Percentiles rank a stretch among this genome's conserved stretches.
phyloP scores from a whole-genome alignment of 2,888 invertebrate species.

The Caenorhabditis sp. region DNA sequence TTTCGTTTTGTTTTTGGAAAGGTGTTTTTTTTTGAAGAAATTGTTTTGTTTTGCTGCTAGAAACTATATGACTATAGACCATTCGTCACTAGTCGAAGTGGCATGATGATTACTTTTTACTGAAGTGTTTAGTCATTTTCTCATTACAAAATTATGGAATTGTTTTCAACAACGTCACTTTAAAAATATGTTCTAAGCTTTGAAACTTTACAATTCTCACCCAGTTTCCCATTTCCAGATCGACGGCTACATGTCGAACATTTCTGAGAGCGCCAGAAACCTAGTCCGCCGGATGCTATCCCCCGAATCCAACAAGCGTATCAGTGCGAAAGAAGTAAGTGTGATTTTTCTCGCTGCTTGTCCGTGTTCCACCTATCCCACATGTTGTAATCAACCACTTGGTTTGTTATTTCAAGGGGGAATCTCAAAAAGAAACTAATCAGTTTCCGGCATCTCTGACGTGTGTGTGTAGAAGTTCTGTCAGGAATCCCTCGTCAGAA shows the following conservation, averaged over 20 bases:
- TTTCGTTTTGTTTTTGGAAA: constrained; percentile 16
- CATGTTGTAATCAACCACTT: constrained; percentile 22
- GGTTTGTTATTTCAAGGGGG: constrained; percentile 46
- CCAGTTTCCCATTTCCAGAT: constrained; percentile 45
- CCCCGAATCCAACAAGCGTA: constrained; percentile 93
- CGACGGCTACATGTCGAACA: constrained; percentile 84
- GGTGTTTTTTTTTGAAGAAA: too few relatives aligned
- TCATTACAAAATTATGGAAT: too few relatives aligned
- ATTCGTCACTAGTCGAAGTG: too few relatives aligned
- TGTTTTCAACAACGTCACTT: too few relatives aligned
- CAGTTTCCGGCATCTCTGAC: constrained; percentile 49
- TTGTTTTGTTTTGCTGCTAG: neutral
- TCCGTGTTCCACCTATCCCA: neutral
- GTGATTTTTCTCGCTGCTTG: constrained; percentile 22
- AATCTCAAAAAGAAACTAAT: constrained; percentile 37
- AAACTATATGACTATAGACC: too few relatives aligned
- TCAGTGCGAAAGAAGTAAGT: constrained; percentile 86
- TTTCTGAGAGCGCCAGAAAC: constrained; percentile 96
- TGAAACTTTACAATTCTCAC: neutral
- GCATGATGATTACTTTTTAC: too few relatives aligned
- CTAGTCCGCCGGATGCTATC: constrained; percentile 94
- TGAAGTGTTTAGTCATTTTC: too few relatives aligned
- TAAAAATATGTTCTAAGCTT: too few relatives aligned
- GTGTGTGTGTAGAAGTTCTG: neutral
- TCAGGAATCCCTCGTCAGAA: constrained; percentile 5